A percentile compares a stretch with the other conserved stretches of the same genome.
These are phyloP conservation scores for Hirudinaria manillensis DNA, from an alignment of 2,888 invertebrate species.

Conservation along the genomic window DNA sequence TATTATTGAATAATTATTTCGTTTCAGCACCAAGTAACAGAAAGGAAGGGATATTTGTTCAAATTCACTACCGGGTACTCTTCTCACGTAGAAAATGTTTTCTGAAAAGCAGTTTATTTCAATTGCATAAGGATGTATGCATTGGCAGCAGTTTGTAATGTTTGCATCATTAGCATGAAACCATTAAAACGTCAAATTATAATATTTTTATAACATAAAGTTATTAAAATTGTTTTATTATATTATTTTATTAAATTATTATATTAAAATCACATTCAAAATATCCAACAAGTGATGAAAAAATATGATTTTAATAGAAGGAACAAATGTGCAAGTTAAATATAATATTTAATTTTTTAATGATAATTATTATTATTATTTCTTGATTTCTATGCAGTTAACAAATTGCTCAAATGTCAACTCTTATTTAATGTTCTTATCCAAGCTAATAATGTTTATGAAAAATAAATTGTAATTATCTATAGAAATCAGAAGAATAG, in stretches of 20 bases:
- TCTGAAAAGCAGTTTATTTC: background rate
- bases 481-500: background rate
- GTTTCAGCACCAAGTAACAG: slow-evolving; percentile 18
- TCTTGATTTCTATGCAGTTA: no score
- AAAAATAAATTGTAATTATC: background rate
- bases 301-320: no score
- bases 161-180: background rate
- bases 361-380: no score
- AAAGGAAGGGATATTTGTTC: slow-evolving; percentile 27
- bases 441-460: background rate
- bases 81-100: background rate
- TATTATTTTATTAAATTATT: no score
- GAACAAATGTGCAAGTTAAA: no score
- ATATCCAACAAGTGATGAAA: no score
- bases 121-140: background rate
- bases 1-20: background rate
- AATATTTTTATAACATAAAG: no score
- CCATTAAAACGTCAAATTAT: background rate
- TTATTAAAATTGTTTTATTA: no score
- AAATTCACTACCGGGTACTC: slow-evolving; percentile 18
- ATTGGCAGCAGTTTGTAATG: background rate
- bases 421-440: background rate
- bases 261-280: no score
- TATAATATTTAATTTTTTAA: no score
- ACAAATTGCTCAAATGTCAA: background rate